Base-by-base conservation (phyloP, 2,113 vertebrate genomes). In the Poeciliopsis turrubarensis region DNA sequence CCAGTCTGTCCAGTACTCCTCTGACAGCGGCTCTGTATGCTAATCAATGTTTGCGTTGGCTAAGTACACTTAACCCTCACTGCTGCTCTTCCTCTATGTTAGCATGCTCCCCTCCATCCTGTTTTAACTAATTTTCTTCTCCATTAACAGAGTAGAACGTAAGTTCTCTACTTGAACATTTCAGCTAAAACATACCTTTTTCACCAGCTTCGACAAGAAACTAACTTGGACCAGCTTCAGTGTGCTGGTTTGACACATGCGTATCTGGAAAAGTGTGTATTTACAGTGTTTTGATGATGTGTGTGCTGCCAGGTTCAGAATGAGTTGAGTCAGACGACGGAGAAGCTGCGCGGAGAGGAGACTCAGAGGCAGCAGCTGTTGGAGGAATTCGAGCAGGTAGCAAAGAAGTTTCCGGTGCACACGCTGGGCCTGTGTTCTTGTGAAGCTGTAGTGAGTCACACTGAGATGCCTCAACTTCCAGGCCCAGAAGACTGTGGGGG, bases 301-400 rank as follows among this genome's bases (percentile, higher is more conserved):
- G 32, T 84, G n/a, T 72, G 54, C 60, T 41, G 4, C 10, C 88
- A 97, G 97, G 81, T 96, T 65, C 94, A 95, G 77, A 89, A 68
- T 0, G 89, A 96, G 92, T 90, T 97, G 86, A 94, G 92, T 75
- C 92, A 86, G 87, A 95, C 92, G 0, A 84, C 94, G 70, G 89
- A 72, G 1, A 84, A 93, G 68, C 90, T 95, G 37, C 94, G 94
- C 6, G 89, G 77, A 1, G 96, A 97, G 88, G 93, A 90, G 60
- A 75, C 31, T 1, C 91, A 89, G 83, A 92, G 93, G 77, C 93
- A 94, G 80, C 92, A 96, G 87, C 93, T 98, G 41, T 85, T 77
- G 0, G 86, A 85, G 0, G 95, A 97, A 87, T 94, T 96, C 78
- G 94, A 96, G 77, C 95, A 97, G 95, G 97, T 97, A 65, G 66